Evolutionary conservation across 2,797 vertebrate genomes (phyloP).

Genomic region (Podarcis lilfordi): DNA sequence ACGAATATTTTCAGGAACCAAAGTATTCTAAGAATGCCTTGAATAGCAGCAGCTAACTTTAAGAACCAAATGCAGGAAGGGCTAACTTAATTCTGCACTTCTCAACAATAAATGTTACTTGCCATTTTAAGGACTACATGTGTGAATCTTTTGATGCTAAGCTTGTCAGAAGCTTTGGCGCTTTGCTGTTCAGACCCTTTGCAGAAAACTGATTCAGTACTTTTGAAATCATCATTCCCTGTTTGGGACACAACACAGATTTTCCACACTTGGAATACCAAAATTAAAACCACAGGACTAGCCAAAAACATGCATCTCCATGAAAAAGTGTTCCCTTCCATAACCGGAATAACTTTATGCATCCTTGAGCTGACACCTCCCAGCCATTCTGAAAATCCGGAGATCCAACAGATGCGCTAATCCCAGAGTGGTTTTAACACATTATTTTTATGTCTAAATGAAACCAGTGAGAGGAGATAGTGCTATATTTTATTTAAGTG

Average conservation of each 20-base stretch:
- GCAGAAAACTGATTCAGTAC: background rate
- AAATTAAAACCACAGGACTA: background rate
- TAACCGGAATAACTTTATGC: background rate
- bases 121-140: background rate
- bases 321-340: background rate
- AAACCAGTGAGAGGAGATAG: background rate
- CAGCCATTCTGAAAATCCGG: background rate
- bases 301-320: background rate
- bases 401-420: background rate
- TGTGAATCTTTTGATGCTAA: background rate
- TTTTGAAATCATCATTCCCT: background rate
- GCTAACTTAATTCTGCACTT: background rate
- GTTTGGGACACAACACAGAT: background rate
- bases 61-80: background rate
- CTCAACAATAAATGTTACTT: background rate
- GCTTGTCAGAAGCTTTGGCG: background rate
- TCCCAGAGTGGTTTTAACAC: background rate
- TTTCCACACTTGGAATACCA: background rate
- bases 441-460: background rate
- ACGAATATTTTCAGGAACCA: background rate
- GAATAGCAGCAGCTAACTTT: background rate
- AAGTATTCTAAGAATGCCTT: background rate
- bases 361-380: background rate
- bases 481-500: background rate
- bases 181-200: background rate